Base-by-base conservation (phyloP, 2,113 vertebrate species). In the Pterocles burchelli region DNA sequence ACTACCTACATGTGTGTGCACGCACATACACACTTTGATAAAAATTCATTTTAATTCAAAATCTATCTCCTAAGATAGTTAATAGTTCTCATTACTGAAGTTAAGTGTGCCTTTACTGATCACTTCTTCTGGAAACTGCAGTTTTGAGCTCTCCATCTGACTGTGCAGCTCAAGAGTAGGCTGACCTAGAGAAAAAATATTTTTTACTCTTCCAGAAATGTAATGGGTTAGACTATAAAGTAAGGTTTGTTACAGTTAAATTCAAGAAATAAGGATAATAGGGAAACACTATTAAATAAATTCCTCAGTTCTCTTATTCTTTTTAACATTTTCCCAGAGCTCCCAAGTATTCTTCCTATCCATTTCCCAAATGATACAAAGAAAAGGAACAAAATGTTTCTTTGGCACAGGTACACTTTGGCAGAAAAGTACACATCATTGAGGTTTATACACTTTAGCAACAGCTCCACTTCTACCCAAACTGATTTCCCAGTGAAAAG, bases 1-100 rank as follows among this genome's bases (percentile, higher is more conserved):
- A 48, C 11, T 22, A 22, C 19, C 38, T 46, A 18, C 16, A 11
- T 17, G 4, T 0, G 0, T 10, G 5, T 28, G 7, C 6, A 21
- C n/a, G 22, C 11, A 8, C 31, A 34, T 12, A 71, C 6, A 48
- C 6, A 13, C 12, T 36, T 72, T 1, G 5, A 57, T 26, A 48
- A 85, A 88, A 92, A 58, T 14, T 13, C 0, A 41, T 78, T 92
- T 82, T 1, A 34, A 16, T 74, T 7, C 11, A 61, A 86, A 57
- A 2, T 3, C 19, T 5, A 46, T 61, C 76, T 81, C 28, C 7
- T 61, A 66, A 52, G 59, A 19, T 6, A 71, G 8, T 43, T 11
- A 89, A 73, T 31, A 78, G 14, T 61, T 18, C 8, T 73, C 8
- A 21, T 13, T 85, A 49, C 24, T 48, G 26, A 88, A 72, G 13